phyloP scores from a whole-genome alignment of 2,888 invertebrate species.

The Hyposoter didymator region DNA sequence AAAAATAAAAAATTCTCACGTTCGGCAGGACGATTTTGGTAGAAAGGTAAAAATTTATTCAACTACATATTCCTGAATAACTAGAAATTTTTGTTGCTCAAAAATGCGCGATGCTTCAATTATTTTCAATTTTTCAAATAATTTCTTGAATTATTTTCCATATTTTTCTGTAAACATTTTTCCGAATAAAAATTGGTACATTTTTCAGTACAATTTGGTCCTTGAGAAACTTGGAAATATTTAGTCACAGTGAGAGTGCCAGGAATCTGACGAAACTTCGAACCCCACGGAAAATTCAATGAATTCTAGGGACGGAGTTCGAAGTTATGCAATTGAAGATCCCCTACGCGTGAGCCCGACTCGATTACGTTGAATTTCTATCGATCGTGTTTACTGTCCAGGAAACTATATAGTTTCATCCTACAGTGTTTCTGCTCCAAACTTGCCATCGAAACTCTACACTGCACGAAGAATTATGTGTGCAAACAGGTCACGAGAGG shows the following conservation, averaged over 20 bases:
- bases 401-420: slow-evolving; percentile 1
- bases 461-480: neutral
- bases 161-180: neutral
- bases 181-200: neutral
- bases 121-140: no score
- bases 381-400: slow-evolving; percentile 10
- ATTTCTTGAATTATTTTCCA: neutral
- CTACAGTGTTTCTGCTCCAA: neutral
- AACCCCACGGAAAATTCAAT: neutral
- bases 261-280: neutral
- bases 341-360: neutral
- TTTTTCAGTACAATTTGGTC: neutral
- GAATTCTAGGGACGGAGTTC: neutral
- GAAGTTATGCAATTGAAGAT: neutral
- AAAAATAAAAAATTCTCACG: no score
- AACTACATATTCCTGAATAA: no score
- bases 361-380: slow-evolving; percentile 13
- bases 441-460: neutral
- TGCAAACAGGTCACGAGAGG: neutral
- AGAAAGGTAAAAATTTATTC: no score
- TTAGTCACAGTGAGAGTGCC: neutral
- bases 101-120: no score
- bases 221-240: neutral
- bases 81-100: no score
- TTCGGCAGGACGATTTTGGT: no score